phyloP scores from a whole-genome alignment of 2,113 vertebrate species.

The Thamnophis sirtalis region DNA sequence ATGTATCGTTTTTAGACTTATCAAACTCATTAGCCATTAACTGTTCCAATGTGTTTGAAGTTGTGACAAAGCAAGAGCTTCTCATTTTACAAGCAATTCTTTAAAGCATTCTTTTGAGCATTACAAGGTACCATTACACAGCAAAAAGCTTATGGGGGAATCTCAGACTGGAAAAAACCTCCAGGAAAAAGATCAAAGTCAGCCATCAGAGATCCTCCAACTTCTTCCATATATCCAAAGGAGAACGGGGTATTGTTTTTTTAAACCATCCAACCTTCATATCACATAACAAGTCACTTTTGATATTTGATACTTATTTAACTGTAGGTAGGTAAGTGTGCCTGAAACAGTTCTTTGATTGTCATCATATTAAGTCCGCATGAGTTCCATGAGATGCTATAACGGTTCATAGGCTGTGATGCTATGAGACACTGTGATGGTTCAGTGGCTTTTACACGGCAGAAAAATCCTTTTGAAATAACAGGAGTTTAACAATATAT shows the following conservation, averaged over 20 bases:
- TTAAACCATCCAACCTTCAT: background rate
- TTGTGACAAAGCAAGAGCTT: background rate
- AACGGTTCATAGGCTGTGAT: background rate
- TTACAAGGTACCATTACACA: background rate
- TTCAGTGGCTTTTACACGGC: background rate
- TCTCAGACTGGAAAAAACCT: background rate
- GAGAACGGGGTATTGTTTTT: background rate
- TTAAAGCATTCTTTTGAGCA: background rate
- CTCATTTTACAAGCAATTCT: background rate
- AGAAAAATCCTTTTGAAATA: background rate
- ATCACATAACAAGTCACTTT: background rate
- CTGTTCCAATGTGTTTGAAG: constrained; percentile 19
- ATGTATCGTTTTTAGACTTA: background rate
- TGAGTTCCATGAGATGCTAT: background rate
- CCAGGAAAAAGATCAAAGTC: background rate
- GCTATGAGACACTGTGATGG: background rate
- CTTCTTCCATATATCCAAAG: background rate
- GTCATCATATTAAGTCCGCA: background rate
- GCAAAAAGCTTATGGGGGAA: background rate
- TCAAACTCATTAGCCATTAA: constrained; percentile 19
- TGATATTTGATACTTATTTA: background rate
- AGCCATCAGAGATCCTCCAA: background rate
- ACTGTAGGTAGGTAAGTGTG: background rate
- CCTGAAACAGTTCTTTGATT: background rate
- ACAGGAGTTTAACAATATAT: background rate